A percentile compares a stretch with the other conserved stretches of the same genome.
phyloP scores from a whole-genome alignment of 2,113 vertebrate genomes.

The Scolopax mira region DNA sequence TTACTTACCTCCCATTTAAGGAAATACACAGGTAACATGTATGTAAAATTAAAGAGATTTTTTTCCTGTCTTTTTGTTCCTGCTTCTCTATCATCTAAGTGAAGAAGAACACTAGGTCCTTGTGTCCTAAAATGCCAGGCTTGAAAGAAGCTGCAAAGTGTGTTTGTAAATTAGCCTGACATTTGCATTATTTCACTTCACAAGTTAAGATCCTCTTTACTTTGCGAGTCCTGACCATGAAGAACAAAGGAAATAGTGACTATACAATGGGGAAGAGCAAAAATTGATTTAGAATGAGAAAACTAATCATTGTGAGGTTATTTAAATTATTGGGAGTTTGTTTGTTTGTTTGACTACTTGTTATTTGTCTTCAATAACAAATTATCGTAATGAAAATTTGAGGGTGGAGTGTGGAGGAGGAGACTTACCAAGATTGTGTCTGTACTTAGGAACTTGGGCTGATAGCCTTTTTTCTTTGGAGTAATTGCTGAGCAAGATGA shows the following conservation, averaged over 20 bases:
- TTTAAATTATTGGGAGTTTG: background rate
- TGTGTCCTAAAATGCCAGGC: background rate
- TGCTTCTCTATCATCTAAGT: background rate
- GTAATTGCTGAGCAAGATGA: background rate
- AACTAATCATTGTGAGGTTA: background rate
- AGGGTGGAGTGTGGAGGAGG: fast-evolving
- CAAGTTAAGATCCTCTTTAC: background rate
- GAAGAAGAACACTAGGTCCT: background rate
- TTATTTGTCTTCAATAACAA: background rate
- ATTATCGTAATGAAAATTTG: background rate
- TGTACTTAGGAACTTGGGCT: background rate
- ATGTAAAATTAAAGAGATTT: background rate
- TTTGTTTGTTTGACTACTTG: background rate
- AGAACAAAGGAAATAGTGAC: background rate
- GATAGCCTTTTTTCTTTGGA: background rate
- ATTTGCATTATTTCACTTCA: background rate
- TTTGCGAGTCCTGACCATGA: background rate
- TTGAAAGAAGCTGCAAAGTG: fast-evolving
- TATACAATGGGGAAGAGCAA: background rate
- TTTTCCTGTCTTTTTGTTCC: background rate
- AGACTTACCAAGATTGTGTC: background rate
- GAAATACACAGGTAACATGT: background rate
- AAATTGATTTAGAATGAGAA: background rate
- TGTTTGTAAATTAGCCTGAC: background rate
- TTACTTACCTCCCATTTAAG: background rate